phyloP scores from a whole-genome alignment of 2,797 vertebrate genomes.

The Melopsittacus undulatus region DNA sequence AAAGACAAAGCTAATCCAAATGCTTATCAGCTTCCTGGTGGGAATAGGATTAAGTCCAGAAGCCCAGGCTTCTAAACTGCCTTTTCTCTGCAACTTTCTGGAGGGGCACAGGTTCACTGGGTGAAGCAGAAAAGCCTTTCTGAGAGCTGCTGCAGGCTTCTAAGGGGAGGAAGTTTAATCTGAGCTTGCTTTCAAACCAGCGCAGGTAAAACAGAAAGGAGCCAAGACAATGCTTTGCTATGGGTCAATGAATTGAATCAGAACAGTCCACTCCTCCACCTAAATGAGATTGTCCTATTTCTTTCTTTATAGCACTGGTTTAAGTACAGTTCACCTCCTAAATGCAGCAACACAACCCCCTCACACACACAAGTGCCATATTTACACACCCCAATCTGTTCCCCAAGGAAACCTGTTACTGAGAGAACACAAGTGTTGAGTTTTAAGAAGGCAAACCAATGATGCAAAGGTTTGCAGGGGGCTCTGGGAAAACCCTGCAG shows the following conservation, averaged over 20 bases:
- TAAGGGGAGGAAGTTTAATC: neutral
- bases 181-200: neutral
- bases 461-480: neutral
- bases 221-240: neutral
- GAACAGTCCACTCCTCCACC: neutral
- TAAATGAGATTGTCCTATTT: neutral
- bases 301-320: neutral
- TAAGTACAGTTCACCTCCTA: neutral
- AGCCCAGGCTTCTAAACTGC: neutral
- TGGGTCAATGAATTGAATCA: neutral
- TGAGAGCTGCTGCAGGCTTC: neutral
- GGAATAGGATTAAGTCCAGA: slow-evolving; percentile 13
- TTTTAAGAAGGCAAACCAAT: neutral
- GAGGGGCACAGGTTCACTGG: neutral
- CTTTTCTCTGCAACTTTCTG: neutral
- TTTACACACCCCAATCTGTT: neutral
- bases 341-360: neutral
- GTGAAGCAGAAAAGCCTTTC: neutral
- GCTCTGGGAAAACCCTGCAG: neutral
- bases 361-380: fast-evolving
- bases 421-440: neutral
- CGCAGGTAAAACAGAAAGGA: neutral
- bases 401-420: neutral
- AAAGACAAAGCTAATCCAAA: neutral
- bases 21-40: neutral